Conservation (phyloP, 35 echinoderm and acorn worm species). For the Strongylocentrotus purpuratus region DNA sequence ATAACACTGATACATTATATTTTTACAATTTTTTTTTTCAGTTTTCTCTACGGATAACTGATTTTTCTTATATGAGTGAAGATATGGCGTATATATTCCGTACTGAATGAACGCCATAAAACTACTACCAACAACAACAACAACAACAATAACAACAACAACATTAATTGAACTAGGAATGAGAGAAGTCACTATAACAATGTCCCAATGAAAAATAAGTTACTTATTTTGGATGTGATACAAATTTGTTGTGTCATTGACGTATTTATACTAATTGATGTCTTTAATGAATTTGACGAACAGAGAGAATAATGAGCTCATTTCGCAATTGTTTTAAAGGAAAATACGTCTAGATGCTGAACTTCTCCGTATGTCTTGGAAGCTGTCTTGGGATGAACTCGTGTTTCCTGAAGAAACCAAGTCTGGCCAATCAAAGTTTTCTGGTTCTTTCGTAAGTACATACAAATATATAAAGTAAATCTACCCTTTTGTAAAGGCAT, state of each 20-base stretch:
- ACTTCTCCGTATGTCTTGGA: conserved; percentile 30
- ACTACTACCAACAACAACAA: no score
- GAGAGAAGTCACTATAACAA: no score
- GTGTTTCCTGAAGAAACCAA: conserved; percentile 41
- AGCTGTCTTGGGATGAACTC: conserved; percentile 36
- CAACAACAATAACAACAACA: no score
- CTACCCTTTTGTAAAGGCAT: background rate
- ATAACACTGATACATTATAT: no score
- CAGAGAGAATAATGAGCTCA: background rate
- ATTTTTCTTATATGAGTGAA: no score
- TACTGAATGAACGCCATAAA: no score
- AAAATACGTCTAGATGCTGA: conserved; percentile 61
- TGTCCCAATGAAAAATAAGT: no score
- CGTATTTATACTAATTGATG: background rate
- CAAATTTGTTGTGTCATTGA: background rate
- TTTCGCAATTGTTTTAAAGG: background rate
- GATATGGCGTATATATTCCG: no score
- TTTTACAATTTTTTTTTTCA: no score
- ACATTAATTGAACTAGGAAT: no score
- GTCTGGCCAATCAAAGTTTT: conserved; percentile 41
- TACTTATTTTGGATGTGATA: no score
- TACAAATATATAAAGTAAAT: background rate
- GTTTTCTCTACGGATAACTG: no score
- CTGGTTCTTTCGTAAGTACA: conserved; percentile 35
- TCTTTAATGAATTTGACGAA: background rate